Conservation (phyloP, 1,140 invertebrate species). For the Archegozetes longisetosus region DNA sequence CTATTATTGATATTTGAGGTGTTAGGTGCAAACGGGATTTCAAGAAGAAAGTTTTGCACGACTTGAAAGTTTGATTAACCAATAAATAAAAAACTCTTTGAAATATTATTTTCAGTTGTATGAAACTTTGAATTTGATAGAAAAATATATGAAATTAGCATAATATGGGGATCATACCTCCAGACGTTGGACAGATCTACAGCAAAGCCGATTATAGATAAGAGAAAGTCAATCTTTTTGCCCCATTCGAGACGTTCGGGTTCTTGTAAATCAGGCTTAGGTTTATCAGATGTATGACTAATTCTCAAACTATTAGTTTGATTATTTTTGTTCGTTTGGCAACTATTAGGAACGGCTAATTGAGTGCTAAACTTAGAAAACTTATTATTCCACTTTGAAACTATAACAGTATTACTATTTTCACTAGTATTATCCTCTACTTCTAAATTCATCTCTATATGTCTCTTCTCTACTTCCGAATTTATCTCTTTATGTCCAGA, state of each 20-base stretch:
- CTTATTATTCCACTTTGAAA: background rate
- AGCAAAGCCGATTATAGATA: conserved; percentile 70
- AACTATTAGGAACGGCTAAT: background rate
- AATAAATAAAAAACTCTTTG: too few relatives aligned
- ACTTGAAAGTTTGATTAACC: too few relatives aligned
- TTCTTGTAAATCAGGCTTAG: background rate
- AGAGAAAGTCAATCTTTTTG: conserved; percentile 73
- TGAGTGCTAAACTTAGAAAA: background rate
- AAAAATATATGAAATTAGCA: too few relatives aligned
- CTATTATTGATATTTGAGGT: too few relatives aligned
- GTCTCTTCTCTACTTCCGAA: background rate
- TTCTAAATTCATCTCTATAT: background rate
- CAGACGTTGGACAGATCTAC: conserved; percentile 68
- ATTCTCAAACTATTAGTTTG: background rate
- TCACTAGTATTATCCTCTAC: background rate
- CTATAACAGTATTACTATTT: background rate
- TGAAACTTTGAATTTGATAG: too few relatives aligned
- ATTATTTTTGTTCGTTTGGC: background rate
- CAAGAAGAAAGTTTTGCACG: too few relatives aligned
- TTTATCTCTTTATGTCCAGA: background rate
- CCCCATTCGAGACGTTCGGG: conserved; percentile 28
- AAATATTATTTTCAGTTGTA: too few relatives aligned
- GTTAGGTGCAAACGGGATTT: too few relatives aligned
- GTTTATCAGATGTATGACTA: background rate
- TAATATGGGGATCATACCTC: conserved; percentile 26